phyloP scores from a whole-genome alignment of 2,797 vertebrate species.

The Phrynocephalus forsythii region DNA sequence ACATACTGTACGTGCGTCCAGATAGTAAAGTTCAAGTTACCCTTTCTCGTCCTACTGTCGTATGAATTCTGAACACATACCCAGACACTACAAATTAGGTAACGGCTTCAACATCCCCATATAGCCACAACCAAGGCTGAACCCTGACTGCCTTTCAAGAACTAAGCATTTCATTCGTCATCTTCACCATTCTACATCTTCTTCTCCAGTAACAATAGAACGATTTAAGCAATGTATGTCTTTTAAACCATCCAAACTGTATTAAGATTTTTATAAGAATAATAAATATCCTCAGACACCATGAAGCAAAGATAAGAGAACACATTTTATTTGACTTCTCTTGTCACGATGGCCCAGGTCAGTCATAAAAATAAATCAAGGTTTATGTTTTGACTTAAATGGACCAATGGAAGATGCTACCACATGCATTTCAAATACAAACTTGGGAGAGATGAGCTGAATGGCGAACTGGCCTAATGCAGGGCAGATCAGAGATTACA shows the following conservation, averaged over 20 bases:
- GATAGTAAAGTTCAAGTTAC: neutral
- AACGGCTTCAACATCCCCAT: neutral
- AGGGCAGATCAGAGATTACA: neutral
- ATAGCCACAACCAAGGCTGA: neutral
- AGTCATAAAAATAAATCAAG: neutral
- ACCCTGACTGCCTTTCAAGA: neutral
- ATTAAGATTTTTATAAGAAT: neutral
- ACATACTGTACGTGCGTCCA: too few species aligned
- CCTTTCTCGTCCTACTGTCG: neutral
- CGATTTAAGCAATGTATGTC: neutral
- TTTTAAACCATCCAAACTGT: neutral
- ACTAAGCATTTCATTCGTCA: neutral
- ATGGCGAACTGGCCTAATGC: neutral
- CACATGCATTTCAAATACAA: slow-evolving; percentile 15
- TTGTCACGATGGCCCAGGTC: neutral
- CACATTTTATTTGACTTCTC: neutral
- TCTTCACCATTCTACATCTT: neutral
- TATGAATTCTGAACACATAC: neutral
- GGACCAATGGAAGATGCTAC: neutral
- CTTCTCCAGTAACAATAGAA: neutral
- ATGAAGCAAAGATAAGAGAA: neutral
- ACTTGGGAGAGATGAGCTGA: neutral
- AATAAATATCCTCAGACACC: neutral
- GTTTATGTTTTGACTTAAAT: neutral
- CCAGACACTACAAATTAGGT: neutral